A percentile compares a stretch with the other conserved stretches of the same genome.
These are phyloP conservation scores for Isurus oxyrinchus DNA, from an alignment of 2,113 vertebrate genomes.

Conservation along the genomic window DNA sequence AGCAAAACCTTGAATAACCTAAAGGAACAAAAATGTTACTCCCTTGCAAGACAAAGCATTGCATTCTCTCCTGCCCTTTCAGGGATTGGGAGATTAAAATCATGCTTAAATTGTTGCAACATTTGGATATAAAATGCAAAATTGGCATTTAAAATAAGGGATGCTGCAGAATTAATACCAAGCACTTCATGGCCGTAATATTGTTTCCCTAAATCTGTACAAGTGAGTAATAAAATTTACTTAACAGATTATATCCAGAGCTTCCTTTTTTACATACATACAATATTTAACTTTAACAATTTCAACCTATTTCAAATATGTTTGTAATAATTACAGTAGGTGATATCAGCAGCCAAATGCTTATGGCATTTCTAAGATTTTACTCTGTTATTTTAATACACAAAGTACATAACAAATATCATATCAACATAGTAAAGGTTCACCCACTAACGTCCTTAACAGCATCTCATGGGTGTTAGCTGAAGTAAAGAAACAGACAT, in stretches of 20 bases:
- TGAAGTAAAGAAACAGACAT: background rate
- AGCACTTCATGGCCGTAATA: background rate
- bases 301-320: background rate
- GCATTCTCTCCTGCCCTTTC: background rate
- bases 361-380: background rate
- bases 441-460: background rate
- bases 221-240: background rate
- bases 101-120: background rate
- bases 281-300: background rate
- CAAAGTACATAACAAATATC: background rate
- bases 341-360: background rate
- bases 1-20: background rate
- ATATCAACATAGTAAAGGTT: background rate
- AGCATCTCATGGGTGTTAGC: background rate
- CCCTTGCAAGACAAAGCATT: background rate
- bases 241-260: background rate
- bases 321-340: background rate
- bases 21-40: background rate
- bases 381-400: background rate
- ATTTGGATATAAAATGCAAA: background rate
- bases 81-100: constrained; percentile 8
- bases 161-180: background rate
- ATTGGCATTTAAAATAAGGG: background rate
- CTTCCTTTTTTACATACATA: background rate
- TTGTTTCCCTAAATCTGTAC: background rate